These are phyloP conservation scores for Dolomedes plantarius DNA, from an alignment of 2,888 invertebrate genomes.

Conservation along the genomic window DNA sequence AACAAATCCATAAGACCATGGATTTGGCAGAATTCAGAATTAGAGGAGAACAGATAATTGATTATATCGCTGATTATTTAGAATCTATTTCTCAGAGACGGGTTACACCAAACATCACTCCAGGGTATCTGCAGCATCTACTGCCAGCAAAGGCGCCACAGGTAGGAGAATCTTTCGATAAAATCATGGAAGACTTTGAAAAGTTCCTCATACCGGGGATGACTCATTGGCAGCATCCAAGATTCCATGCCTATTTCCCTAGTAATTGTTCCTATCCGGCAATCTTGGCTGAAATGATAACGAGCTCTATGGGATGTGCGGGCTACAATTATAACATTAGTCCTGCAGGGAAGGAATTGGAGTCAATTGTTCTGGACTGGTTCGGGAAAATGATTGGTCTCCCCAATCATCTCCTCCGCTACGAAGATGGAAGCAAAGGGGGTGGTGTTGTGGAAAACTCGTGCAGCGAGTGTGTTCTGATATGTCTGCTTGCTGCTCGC, in stretches of 20 bases:
- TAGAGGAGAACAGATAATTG: slow-evolving; percentile 94
- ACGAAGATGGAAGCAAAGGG: slow-evolving; percentile 83
- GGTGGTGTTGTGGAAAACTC: slow-evolving; percentile 99
- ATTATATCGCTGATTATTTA: slow-evolving; percentile 94
- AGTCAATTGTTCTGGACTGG: slow-evolving; percentile 99
- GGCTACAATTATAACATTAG: slow-evolving; percentile 91
- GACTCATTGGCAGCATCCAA: slow-evolving; percentile 84
- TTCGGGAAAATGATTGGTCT: slow-evolving; percentile 96
- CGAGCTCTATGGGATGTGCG: slow-evolving; percentile 95
- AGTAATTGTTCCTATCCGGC: slow-evolving; percentile 98
- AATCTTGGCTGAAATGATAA: slow-evolving; percentile 96
- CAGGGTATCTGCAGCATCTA: slow-evolving; percentile 88
- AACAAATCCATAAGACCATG: too few species aligned
- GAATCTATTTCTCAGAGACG: slow-evolving; percentile 85
- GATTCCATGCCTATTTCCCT: slow-evolving; percentile 99
- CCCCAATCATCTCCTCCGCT: slow-evolving; percentile 93
- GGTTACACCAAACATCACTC: slow-evolving; percentile 92
- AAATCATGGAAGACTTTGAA: slow-evolving; percentile 92
- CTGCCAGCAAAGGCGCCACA: slow-evolving; percentile 88
- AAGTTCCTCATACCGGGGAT: slow-evolving; percentile 94
- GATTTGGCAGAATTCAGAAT: slow-evolving; percentile 90
- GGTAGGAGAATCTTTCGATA: slow-evolving; percentile 89
- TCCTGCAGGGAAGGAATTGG: slow-evolving; percentile 97
- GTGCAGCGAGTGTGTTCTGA: slow-evolving; percentile 95
- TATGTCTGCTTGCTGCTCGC: slow-evolving; percentile 76